These are phyloP conservation scores for Xiphorhynchus erythropygius DNA, from an alignment of 2,797 vertebrate genomes.

Conservation along the genomic window DNA sequence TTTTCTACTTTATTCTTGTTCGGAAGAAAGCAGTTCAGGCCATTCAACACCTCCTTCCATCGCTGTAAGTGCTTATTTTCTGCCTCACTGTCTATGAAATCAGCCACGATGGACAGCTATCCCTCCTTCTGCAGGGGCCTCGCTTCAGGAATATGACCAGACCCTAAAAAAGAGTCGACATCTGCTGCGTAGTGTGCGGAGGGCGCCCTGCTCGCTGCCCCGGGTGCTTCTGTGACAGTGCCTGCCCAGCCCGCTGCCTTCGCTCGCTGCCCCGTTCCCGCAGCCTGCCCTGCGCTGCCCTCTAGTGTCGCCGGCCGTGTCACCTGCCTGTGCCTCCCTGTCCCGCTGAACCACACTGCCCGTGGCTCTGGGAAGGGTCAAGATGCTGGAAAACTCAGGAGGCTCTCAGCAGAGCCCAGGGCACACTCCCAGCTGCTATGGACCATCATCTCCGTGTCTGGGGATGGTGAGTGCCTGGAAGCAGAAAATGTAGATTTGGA, in stretches of 20 bases:
- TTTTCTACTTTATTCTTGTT: not conserved
- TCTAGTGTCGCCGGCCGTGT: not conserved
- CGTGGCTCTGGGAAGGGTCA: not conserved
- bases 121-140: not conserved
- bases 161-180: not conserved
- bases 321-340: rapidly evolving
- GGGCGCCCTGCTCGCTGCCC: not conserved
- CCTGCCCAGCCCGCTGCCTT: rapidly evolving
- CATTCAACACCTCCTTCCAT: not conserved
- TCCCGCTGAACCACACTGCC: rapidly evolving
- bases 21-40: rapidly evolving
- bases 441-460: rapidly evolving
- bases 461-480: not conserved
- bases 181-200: not conserved
- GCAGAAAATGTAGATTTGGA: not conserved
- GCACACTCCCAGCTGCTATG: not conserved
- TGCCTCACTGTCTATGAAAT: not conserved
- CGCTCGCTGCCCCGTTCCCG: not conserved
- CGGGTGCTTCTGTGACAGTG: rapidly evolving
- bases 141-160: not conserved
- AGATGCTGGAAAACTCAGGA: rapidly evolving
- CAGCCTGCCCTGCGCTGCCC: conserved; percentile 30
- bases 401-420: not conserved
- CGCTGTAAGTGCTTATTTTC: not conserved
- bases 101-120: rapidly evolving